Evolutionary conservation across 2,888 invertebrate genomes (phyloP), one percentile per base, ranked within the genome.

Genomic region (Xestia ashworthii): DNA sequence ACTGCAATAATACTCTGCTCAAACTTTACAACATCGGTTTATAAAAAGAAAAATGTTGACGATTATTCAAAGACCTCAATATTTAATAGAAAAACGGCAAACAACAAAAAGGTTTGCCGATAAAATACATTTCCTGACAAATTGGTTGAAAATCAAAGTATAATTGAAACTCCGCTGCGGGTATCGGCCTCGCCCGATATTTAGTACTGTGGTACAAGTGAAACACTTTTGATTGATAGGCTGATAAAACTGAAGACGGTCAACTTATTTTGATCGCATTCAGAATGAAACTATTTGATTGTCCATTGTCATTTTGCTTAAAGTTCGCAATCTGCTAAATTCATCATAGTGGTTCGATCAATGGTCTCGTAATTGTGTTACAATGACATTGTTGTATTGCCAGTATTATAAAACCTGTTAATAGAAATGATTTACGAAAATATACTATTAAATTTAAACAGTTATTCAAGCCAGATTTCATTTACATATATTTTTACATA

Each of bases 71-170:
- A 71, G 6, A 64, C 41, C 38, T 14, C 22, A 48, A 58, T 46
- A 55, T 76, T 78, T 74, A 58, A 2, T 60, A 41, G 46, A 60
- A 74, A 84, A 69, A 44, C n/a, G 16, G 19, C 12, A 66, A 82
- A 62, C 53, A 38, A 16, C 22, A 75, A 65, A 65, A 69, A 74
- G 11, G n/a, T 71, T 65, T 48, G n/a, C 25, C 48, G 76, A 73
- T 71, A 78, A 80, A 85, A 76, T 76, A 78, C 44, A 81, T 84
- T 82, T 81, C 50, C 72, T 72, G 74, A 80, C 68, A 86, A 87
- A 87, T 87, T 86, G 82, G 74, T 84, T 86, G 77, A 84, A 89
- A 89, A 89, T 89, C 82, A 88, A 87, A 89, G 75, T 83, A 74
- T 88, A 85, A 89, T 89, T 87, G 85, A 84, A 88, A 84, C 83